Base-by-base conservation (phyloP, 2,113 vertebrate species). In the Redunca redunca region DNA sequence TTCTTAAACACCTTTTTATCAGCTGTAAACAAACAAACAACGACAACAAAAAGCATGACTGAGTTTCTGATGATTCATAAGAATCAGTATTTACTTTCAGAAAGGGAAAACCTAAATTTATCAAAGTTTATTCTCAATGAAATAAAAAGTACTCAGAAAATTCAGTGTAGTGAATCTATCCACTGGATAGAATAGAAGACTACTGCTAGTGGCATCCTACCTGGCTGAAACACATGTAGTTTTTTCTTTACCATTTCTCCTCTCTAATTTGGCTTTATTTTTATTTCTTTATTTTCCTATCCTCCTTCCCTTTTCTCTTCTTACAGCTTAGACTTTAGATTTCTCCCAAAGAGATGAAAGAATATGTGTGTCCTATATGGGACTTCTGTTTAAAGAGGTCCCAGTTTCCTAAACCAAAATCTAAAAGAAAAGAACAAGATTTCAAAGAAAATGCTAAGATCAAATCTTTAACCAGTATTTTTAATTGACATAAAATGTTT, bases 1-100 rank as follows among this genome's bases (percentile, higher is more conserved):
- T 78, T 95, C 30, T 48, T 17, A 93, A 90, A 96, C 4, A 96
- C 58, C 7, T 86, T 97, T 85, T 95, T 95, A 26, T 97, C 46
- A 58, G 25, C 97, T 97, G 90, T 55, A 53, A 92, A 71, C 64
- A 71, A 36, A 67, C 33, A 67, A 67, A 71, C 17, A 71, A 89
- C 33, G n/a, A n/a, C 4, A 67, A n/a, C 26, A 26, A 97, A 90
- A 92, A 81, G 21, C 43, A 57, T 2, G 43, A 88, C 43, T 40
- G 46, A 82, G 19, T n/a, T 95, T 93, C 78, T 78, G 19, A n/a
- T 16, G 25, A 85, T 48, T 67, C 71, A 94, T 78, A 57, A 94
- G 91, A 97, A 83, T 57, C n/a, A 53, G 23, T 58, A 25, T n/a
- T 64, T 52, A 58, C 36, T 82, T 77, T 84, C 7, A 78, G 60